These are phyloP conservation scores for Drosophila anomelani DNA, from an alignment of 2,888 invertebrate species.

Conservation along the genomic window DNA sequence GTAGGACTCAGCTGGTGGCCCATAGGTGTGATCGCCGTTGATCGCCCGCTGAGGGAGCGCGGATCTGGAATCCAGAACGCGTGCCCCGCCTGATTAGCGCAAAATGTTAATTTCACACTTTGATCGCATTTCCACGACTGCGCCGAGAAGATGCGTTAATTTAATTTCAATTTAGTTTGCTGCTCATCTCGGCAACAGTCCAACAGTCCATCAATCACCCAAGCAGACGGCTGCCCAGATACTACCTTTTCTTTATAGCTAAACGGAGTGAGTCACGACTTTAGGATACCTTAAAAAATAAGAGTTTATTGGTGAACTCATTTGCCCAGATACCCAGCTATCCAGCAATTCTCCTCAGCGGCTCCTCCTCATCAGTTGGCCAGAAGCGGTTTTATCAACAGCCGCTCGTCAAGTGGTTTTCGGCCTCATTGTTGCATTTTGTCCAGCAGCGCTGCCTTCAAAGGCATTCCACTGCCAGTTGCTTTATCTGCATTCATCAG, in stretches of 20 bases:
- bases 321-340: neutral
- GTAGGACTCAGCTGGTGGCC: conserved; percentile 46
- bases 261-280: neutral
- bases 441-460: conserved; percentile 74
- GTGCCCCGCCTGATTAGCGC: conserved; percentile 77
- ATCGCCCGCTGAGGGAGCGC: conserved; percentile 23
- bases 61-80: conserved; percentile 49
- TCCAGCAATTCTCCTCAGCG: neutral
- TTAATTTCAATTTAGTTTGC: conserved; percentile 80
- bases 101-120: conserved; percentile 82
- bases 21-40: conserved; percentile 5
- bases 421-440: conserved; percentile 75
- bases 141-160: conserved; percentile 66
- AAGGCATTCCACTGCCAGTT: conserved; percentile 65
- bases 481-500: conserved; percentile 80
- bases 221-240: conserved; percentile 14
- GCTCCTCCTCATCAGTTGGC: neutral
- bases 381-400: conserved; percentile 71
- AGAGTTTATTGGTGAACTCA: neutral
- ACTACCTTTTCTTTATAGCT: neutral
- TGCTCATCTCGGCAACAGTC: conserved; percentile 7
- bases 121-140: conserved; percentile 74
- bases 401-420: conserved; percentile 71
- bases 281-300: neutral
- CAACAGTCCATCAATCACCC: conserved; percentile 69